Base-by-base conservation (phyloP, 1,140 invertebrate species). In the Drosophila bifasciata region DNA sequence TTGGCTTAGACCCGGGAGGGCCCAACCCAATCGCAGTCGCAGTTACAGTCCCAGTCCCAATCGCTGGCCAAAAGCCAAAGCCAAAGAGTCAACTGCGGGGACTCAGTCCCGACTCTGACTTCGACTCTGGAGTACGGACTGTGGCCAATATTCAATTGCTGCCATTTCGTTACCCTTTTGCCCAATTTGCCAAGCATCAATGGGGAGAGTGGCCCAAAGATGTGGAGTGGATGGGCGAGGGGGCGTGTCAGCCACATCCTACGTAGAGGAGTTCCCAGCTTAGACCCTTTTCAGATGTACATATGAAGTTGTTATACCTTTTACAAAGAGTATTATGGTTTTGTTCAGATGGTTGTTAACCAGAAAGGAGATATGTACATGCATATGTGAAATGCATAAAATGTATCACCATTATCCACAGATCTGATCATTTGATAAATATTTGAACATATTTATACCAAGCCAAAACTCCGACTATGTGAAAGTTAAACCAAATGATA, bases 131-230 rank as follows among this genome's bases (percentile, higher is more conserved):
- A 25, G 23, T 25, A 0, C 28, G 45, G 70, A 74, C 70, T 76
- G 78, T 81, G 77, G 78, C 72, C 79, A 80, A 80, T 80, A 67
- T 62, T 58, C 66, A 80, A 81, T 76, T 76, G 73, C 57, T 80
- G 78, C 59, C 67, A 80, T 80, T 76, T 85, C 72, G 80, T 85
- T 85, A 79, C 81, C 80, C 81, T 76, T 86, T 85, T 86, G 76
- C 67, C 67, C 62, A 84, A 84, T 83, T 79, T 57, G 53, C 70
- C 72, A 79, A 79, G 76, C 67, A 58, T 51, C 67, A 67, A 72
- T 70, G 75, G 69, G 56, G 50, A 51, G 49, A 41, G 32, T 28
- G 28, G 28, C 28, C 28, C 28, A 28, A 28, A 9, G 8, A 28
- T 9, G 28, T 28, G 28, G 7, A 28, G 28, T 44, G 70, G 39